phyloP scores from a whole-genome alignment of 2,113 vertebrate genomes.

The Chiloscyllium plagiosum region DNA sequence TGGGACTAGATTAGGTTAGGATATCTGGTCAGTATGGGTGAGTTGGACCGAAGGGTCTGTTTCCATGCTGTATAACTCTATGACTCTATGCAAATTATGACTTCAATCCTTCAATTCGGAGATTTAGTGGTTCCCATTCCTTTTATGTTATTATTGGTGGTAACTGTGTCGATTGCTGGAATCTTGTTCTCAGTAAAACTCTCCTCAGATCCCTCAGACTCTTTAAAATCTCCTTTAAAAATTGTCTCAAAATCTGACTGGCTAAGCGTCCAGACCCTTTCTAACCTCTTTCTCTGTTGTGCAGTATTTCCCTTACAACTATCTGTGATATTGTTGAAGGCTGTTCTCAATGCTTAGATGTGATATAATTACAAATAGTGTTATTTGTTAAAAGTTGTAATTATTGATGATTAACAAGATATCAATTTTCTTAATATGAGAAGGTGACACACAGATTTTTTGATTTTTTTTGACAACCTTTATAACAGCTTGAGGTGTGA shows the following conservation, averaged over 20 bases:
- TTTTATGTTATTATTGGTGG: background rate
- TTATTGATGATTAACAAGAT: background rate
- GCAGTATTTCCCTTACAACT: background rate
- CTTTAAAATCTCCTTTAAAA: background rate
- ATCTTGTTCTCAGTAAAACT: background rate
- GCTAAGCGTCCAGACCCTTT: too few relatives aligned
- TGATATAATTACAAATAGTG: background rate
- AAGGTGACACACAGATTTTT: background rate
- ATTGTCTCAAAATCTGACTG: background rate
- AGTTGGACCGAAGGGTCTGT: too few relatives aligned
- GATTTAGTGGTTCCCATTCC: background rate
- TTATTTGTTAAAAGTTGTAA: background rate
- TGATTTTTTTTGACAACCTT: constrained; percentile 59
- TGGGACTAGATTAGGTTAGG: too few relatives aligned
- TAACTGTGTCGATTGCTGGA: too few relatives aligned
- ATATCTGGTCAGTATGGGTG: too few relatives aligned
- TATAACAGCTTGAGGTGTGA: constrained; percentile 74
- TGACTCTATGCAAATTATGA: background rate
- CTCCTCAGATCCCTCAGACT: background rate
- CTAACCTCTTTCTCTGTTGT: background rate
- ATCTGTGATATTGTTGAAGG: background rate
- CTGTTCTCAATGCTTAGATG: background rate
- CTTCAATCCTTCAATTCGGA: background rate
- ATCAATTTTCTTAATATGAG: too few relatives aligned
- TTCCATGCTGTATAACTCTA: too few relatives aligned